Conservation (phyloP, 2,797 vertebrate genomes). For the Pangasius mekongensis region DNA sequence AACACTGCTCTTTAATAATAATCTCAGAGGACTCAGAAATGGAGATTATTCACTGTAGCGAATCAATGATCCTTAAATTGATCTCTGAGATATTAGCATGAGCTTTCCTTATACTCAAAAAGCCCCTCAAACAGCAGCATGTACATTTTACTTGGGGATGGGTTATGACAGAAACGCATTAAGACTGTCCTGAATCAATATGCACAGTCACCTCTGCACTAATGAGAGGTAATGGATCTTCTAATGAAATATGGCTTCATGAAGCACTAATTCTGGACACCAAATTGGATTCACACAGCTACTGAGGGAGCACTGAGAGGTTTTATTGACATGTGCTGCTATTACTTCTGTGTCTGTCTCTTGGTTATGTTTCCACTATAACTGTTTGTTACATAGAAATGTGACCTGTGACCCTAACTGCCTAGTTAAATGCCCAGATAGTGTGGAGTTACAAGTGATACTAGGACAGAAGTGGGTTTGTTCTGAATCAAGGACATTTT, state of each 20-base stretch:
- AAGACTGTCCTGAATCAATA: conserved; percentile 34
- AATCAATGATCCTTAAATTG: conserved; percentile 38
- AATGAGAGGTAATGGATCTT: conserved; percentile 41
- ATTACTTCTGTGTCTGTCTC: neutral
- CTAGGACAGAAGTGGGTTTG: neutral
- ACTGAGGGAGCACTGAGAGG: neutral
- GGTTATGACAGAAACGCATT: conserved; percentile 17
- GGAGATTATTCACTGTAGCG: conserved; percentile 36
- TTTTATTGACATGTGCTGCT: neutral
- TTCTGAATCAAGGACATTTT: conserved; percentile 3
- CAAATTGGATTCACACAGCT: conserved; percentile 9
- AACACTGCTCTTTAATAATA: conserved; percentile 43
- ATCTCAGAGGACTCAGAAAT: conserved; percentile 31
- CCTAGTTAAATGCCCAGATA: neutral
- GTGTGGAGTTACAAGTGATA: neutral
- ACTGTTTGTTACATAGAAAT: neutral
- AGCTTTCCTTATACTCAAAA: neutral
- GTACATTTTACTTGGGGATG: neutral
- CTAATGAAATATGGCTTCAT: conserved; percentile 18
- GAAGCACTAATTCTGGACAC: conserved; percentile 16
- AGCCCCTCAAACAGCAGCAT: neutral
- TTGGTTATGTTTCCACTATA: neutral
- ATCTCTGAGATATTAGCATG: conserved; percentile 16
- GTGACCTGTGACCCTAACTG: neutral
- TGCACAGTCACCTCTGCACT: conserved; percentile 28